Evolutionary conservation across 2,113 vertebrate species (phyloP).

Genomic region (Lasiurus borealis): DNA sequence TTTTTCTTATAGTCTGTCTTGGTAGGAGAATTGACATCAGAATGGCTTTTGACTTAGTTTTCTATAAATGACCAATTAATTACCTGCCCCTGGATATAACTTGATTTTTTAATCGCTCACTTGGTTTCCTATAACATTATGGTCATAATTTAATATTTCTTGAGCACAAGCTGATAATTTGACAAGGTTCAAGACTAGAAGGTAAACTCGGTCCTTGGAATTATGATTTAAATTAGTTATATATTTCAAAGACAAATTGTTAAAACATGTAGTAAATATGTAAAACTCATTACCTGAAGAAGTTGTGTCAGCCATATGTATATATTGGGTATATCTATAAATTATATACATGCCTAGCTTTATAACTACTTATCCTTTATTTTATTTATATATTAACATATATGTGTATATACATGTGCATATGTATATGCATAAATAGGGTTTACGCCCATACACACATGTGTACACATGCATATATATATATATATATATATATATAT

Average conservation of each 20-base stretch:
- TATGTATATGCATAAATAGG: not conserved
- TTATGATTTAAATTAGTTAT: constrained; percentile 28
- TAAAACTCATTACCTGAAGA: constrained; percentile 20
- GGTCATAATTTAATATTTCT: constrained; percentile 10
- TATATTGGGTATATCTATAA: not conserved
- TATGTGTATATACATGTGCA: not conserved
- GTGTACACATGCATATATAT: not conserved
- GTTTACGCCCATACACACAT: not conserved
- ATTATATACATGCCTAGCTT: not conserved
- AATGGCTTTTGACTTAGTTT: constrained; percentile 32
- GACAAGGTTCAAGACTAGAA: constrained; percentile 28
- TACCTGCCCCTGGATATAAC: not conserved
- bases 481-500: not conserved
- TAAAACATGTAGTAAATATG: not conserved
- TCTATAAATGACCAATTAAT: not conserved
- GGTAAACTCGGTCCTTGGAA: not conserved
- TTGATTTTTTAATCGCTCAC: constrained; percentile 40
- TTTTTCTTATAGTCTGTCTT: not conserved
- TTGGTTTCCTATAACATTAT: not conserved
- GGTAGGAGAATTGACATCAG: not conserved
- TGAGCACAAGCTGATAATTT: constrained; percentile 2
- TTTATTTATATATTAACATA: not conserved
- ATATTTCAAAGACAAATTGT: constrained; percentile 40
- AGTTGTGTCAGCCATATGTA: not conserved
- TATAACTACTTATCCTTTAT: not conserved